Evolutionary conservation across 2,797 vertebrate species (phyloP).

Genomic region (Hybognathus amarus): DNA sequence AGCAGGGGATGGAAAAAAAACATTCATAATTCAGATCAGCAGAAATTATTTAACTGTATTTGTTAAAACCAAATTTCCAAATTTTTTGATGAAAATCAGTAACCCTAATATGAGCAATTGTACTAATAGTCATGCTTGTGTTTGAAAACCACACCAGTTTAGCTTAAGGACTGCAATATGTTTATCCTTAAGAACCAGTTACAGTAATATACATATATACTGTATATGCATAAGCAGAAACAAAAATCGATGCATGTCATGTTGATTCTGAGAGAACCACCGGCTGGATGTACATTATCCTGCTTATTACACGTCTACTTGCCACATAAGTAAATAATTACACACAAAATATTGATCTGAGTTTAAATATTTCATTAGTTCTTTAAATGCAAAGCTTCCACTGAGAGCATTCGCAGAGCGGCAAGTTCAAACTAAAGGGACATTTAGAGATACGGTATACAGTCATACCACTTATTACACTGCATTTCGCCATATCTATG

Average conservation of each 20-base stretch:
- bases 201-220: not conserved
- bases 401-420: no score
- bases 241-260: not conserved
- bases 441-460: no score
- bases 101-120: not conserved
- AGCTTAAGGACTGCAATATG: not conserved
- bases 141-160: not conserved
- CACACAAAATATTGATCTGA: no score
- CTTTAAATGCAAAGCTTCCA: no score
- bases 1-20: not conserved
- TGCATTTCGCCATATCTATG: no score
- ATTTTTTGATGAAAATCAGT: not conserved
- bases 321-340: no score
- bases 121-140: not conserved
- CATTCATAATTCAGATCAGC: slow-evolving; percentile 23
- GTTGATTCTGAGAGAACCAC: no score
- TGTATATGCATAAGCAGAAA: not conserved
- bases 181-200: not conserved
- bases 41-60: slow-evolving; percentile 6
- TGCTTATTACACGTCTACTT: no score
- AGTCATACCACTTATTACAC: no score
- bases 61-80: not conserved
- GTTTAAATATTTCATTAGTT: no score
- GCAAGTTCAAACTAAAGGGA: no score
- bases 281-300: no score